Base-by-base conservation (phyloP, 2,113 vertebrate genomes). In the Pterophyllum scalare region DNA sequence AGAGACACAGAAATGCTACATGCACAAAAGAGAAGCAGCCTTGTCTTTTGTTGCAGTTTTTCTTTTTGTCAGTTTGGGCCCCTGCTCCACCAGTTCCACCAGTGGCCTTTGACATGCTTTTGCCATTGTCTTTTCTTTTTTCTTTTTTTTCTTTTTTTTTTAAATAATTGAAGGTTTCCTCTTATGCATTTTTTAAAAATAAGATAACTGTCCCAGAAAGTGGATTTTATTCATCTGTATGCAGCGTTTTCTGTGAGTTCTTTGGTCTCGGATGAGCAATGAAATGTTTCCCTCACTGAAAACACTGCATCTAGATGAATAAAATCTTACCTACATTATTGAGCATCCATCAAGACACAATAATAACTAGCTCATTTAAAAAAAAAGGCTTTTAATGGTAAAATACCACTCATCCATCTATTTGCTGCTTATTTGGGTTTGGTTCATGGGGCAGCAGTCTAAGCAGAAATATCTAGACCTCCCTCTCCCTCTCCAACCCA, bases 51-150 rank as follows among this genome's bases (percentile, higher is more conserved):
- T 52, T 43, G 43, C 43, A 2, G 43, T 15, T 49, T 49, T 49
- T 14, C 43, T 49, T 14, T 46, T 46, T 46, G 14, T 49, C 43
- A 49, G 2, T 49, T 6, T 49, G 15, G 4, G 46, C 15, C 52
- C 1, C 12, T 70, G 43, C 49, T 31, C 65, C 0, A 3, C 22
- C 8, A 4, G 38, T 67, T 26, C 22, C 40, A 28, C 22, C 22
- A 56, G 3, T 24, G 24, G 10, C 3, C 17, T 28, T 28, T 52
- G 20, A 40, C 0, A 0, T 70, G 26, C 2, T 31, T 11, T 3
- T 72, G 10, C 43, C 43, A 46, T 46, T 46, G 40, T 14, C 46
- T 52, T 72, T 52, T 72, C 1, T 20, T 26, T 28, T 31, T 38
- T 9, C 5, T 26, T 26, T 31, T 35, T 8, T 35, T 8, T 10